Percentiles rank a stretch among this genome's conserved stretches.
These are phyloP conservation scores for Antennarius maculatus DNA, from an alignment of 2,797 vertebrate genomes.

Conservation along the genomic window DNA sequence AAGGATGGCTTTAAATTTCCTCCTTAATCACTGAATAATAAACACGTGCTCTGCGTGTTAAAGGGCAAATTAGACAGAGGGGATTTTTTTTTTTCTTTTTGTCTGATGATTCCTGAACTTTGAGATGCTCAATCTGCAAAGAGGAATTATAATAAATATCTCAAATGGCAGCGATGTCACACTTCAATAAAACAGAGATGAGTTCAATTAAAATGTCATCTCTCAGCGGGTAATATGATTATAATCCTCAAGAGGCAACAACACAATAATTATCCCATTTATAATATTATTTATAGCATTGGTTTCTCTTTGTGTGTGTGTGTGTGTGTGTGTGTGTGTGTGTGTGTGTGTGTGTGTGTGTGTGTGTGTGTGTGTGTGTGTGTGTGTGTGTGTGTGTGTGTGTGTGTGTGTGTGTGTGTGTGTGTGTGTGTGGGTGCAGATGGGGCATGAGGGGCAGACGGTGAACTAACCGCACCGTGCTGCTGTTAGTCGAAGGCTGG, in stretches of 20 bases:
- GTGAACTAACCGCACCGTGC: constrained; percentile 86
- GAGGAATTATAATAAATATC: constrained; percentile 16
- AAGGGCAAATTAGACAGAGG: not conserved
- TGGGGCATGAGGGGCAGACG: constrained; percentile 68
- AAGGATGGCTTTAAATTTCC: not conserved
- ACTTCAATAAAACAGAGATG: constrained; percentile 20
- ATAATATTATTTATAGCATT: not conserved
- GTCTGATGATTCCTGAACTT: not conserved
- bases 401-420: not conserved
- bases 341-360: constrained; percentile 10
- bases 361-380: constrained; percentile 7
- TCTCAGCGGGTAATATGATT: constrained; percentile 6
- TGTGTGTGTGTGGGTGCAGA: constrained; percentile 25
- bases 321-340: constrained; percentile 1
- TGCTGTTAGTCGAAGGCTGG: constrained; percentile 83
- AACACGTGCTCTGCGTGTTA: not conserved
- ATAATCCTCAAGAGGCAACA: constrained; percentile 4
- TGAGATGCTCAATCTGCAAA: not conserved
- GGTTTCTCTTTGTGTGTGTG: no score
- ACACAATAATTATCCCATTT: no score
- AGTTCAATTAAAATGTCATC: constrained; percentile 21
- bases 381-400: constrained; percentile 16
- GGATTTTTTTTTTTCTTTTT: no score
- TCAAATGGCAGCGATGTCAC: constrained; percentile 22
- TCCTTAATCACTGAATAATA: not conserved